phyloP scores from a whole-genome alignment of 2,888 invertebrate species.

The Iphiclides podalirius region DNA sequence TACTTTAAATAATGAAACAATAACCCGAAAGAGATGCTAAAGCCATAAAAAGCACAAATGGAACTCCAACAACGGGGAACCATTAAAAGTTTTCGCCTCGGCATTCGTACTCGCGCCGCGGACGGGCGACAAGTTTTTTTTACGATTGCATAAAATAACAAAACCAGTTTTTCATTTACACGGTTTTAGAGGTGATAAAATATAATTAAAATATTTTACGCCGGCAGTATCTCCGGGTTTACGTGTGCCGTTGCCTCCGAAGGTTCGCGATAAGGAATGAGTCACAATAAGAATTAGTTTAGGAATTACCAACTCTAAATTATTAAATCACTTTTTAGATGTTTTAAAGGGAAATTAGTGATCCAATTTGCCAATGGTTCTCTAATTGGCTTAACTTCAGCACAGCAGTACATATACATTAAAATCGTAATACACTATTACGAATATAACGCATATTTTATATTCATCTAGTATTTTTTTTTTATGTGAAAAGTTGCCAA shows the following conservation, averaged over 20 bases:
- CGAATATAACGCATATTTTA: too few relatives aligned
- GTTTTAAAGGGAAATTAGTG: too few relatives aligned
- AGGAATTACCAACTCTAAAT: too few relatives aligned
- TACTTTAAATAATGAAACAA: slow-evolving; percentile 28
- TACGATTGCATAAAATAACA: slow-evolving; percentile 74
- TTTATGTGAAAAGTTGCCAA: too few relatives aligned
- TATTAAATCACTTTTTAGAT: too few relatives aligned
- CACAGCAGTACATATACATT: too few relatives aligned
- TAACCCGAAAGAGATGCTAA: slow-evolving; percentile 34
- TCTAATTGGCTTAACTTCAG: too few relatives aligned
- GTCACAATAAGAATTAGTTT: slow-evolving; percentile 35
- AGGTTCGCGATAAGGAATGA: slow-evolving; percentile 48
- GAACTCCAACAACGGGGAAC: slow-evolving; percentile 68
- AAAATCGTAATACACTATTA: too few relatives aligned
- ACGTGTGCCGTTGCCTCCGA: slow-evolving; percentile 55
- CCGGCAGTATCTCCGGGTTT: slow-evolving; percentile 67
- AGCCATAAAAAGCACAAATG: slow-evolving; percentile 49
- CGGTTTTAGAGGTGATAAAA: slow-evolving; percentile 77
- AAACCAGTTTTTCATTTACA: slow-evolving; percentile 79
- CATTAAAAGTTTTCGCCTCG: slow-evolving; percentile 58
- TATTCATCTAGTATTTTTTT: too few relatives aligned
- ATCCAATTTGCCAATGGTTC: too few relatives aligned
- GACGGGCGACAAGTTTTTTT: slow-evolving; percentile 71
- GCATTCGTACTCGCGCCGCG: slow-evolving; percentile 41
- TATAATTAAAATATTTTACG: slow-evolving; percentile 81